Conservation (phyloP, 2,113 vertebrate species). For the Proterorhinus semilunaris region DNA sequence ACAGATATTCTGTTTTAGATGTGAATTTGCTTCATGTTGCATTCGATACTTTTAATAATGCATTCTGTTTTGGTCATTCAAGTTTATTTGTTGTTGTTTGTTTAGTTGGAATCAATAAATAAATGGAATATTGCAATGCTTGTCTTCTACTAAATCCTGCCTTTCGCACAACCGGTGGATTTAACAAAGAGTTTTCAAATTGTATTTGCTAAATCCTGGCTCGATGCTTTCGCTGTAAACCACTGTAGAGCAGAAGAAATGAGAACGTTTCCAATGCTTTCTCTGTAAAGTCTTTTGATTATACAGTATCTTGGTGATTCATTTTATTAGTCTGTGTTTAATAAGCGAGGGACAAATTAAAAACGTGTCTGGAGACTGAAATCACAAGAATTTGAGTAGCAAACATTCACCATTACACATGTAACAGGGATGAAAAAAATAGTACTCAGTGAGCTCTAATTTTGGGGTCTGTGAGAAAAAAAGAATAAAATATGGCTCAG, state of each 20-base stretch:
- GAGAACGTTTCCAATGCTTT: constrained; percentile 4
- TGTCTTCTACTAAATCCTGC: not conserved
- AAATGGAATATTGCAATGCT: not conserved
- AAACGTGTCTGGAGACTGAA: too few species aligned
- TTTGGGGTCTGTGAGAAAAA: too few species aligned
- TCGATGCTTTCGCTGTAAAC: constrained; percentile 2
- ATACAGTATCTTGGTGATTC: constrained; percentile 7
- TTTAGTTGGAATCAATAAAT: not conserved
- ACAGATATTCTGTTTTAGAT: too few species aligned
- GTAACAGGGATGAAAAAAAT: too few species aligned
- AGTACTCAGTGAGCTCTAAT: too few species aligned
- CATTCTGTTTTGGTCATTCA: not conserved
- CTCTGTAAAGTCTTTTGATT: constrained; percentile 3
- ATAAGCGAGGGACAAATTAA: too few species aligned
- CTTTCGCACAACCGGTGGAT: constrained; percentile 3
- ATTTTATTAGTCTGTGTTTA: constrained; percentile 22
- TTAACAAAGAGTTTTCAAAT: not conserved
- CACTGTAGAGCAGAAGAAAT: constrained; percentile 1
- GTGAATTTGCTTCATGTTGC: not conserved
- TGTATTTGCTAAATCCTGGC: not conserved
- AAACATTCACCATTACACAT: too few species aligned
- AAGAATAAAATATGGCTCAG: too few species aligned
- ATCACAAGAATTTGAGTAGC: too few species aligned
- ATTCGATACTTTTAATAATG: not conserved
- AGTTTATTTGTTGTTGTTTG: not conserved